phyloP scores from a whole-genome alignment of 2,113 vertebrate genomes.

The Amazona guildingii region DNA sequence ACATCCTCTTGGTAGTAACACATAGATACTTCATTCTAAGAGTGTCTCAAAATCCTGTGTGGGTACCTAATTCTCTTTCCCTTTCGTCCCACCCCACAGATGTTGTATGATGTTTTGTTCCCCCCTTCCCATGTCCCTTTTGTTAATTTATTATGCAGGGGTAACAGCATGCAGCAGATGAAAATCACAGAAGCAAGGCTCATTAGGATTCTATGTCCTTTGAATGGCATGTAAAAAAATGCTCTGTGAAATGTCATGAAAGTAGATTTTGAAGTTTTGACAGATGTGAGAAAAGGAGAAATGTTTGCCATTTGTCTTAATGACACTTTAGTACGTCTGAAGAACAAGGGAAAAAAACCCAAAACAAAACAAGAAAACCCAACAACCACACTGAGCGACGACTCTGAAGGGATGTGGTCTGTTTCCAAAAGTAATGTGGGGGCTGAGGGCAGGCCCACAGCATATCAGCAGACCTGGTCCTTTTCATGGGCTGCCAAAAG shows the following conservation, averaged over 20 bases:
- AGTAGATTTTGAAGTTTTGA: slow-evolving; percentile 42
- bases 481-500: neutral
- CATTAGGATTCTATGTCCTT: slow-evolving; percentile 33
- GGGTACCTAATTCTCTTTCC: neutral
- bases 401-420: neutral
- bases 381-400: neutral
- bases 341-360: neutral
- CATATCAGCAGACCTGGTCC: neutral
- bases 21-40: neutral
- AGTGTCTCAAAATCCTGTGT: neutral
- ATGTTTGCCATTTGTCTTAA: slow-evolving; percentile 58
- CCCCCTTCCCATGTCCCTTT: neutral
- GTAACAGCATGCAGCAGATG: neutral
- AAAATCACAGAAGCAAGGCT: slow-evolving; percentile 24
- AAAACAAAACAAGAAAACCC: neutral
- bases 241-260: slow-evolving; percentile 59
- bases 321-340: neutral
- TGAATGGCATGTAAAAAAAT: slow-evolving; percentile 8
- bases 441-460: neutral
- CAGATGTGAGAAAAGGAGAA: slow-evolving; percentile 36
- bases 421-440: neutral
- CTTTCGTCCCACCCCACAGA: neutral
- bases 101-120: neutral
- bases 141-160: neutral
- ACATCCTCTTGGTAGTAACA: neutral